These are phyloP conservation scores for Pharmacophagus antenor DNA, from an alignment of 2,888 invertebrate genomes.

Conservation along the genomic window DNA sequence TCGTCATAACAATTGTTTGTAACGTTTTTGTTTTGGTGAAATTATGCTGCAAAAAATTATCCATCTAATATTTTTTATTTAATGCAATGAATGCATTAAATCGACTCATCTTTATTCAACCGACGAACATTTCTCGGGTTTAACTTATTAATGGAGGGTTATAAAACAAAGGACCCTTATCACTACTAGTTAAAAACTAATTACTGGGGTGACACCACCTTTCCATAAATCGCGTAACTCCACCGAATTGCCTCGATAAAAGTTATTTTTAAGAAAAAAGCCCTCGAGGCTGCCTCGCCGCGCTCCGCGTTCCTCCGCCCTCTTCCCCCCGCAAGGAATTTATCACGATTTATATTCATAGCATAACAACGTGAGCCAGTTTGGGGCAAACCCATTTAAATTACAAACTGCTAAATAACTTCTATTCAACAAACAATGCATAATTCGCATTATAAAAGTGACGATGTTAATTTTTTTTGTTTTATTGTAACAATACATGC, in stretches of 20 bases:
- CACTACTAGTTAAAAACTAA: conserved; percentile 82
- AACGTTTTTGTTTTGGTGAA: conserved; percentile 54
- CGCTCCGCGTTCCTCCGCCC: conserved; percentile 45
- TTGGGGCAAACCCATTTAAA: conserved; percentile 73
- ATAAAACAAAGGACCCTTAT: conserved; percentile 77
- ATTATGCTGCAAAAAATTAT: conserved; percentile 40
- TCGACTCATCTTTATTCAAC: conserved; percentile 46
- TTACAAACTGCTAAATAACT: conserved; percentile 65
- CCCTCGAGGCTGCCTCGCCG: conserved; percentile 68
- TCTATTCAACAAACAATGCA: conserved; percentile 30
- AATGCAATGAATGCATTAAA: conserved; percentile 34
- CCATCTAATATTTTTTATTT: conserved; percentile 37
- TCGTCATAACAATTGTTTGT: conserved; percentile 48
- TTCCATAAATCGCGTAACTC: conserved; percentile 76
- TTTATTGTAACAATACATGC: background rate
- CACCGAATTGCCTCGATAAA: conserved; percentile 79
- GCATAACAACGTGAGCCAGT: conserved; percentile 78
- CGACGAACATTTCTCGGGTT: conserved; percentile 49
- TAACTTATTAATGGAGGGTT: conserved; percentile 65
- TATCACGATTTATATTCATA: conserved; percentile 83
- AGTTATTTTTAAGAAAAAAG: conserved; percentile 81
- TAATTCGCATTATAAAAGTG: conserved; percentile 12
- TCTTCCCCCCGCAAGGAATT: conserved; percentile 70
- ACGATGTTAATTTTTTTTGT: background rate
- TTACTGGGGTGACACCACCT: conserved; percentile 80